Evolutionary conservation across 2,888 invertebrate genomes (phyloP).

Genomic region (Limnephilus lunatus): DNA sequence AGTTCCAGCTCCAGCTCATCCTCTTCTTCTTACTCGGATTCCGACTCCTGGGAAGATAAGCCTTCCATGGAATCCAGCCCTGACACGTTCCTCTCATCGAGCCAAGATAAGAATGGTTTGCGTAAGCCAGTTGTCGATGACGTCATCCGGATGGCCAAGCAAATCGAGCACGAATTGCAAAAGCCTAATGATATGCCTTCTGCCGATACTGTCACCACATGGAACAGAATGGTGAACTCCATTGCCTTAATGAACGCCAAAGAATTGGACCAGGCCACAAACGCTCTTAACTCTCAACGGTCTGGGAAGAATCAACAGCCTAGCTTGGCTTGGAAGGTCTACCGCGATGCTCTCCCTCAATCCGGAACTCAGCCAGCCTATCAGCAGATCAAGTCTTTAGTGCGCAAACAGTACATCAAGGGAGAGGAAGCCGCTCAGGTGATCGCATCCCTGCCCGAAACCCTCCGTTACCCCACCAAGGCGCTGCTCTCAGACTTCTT

Average conservation of each 20-base stretch:
- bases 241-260: slow-evolving; percentile 74
- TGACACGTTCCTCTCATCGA: slow-evolving; percentile 30
- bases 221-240: slow-evolving; percentile 72
- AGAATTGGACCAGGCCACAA: slow-evolving; percentile 68
- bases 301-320: background rate
- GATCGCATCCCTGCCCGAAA: slow-evolving; percentile 72
- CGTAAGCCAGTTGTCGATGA: slow-evolving; percentile 26
- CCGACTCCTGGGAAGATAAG: slow-evolving; percentile 59
- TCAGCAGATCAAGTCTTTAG: slow-evolving; percentile 73
- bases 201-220: slow-evolving; percentile 75
- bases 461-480: slow-evolving; percentile 74
- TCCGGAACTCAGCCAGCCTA: slow-evolving; percentile 79
- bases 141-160: slow-evolving; percentile 69
- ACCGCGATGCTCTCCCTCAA: slow-evolving; percentile 76
- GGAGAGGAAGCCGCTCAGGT: slow-evolving; percentile 74
- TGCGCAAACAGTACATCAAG: slow-evolving; percentile 71
- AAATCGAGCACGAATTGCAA: slow-evolving; percentile 75
- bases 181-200: slow-evolving; percentile 72
- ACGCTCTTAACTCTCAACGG: slow-evolving; percentile 23
- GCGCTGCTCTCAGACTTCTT: slow-evolving; percentile 76
- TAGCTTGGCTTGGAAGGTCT: slow-evolving; percentile 67
- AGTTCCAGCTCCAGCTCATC: slow-evolving; percentile 60
- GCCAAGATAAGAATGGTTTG: background rate
- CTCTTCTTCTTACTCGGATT: slow-evolving; percentile 30
- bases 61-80: slow-evolving; percentile 53